These are phyloP conservation scores for Pseudorhombus dupliciocellatus DNA, from an alignment of 2,113 vertebrate genomes.

Conservation along the genomic window DNA sequence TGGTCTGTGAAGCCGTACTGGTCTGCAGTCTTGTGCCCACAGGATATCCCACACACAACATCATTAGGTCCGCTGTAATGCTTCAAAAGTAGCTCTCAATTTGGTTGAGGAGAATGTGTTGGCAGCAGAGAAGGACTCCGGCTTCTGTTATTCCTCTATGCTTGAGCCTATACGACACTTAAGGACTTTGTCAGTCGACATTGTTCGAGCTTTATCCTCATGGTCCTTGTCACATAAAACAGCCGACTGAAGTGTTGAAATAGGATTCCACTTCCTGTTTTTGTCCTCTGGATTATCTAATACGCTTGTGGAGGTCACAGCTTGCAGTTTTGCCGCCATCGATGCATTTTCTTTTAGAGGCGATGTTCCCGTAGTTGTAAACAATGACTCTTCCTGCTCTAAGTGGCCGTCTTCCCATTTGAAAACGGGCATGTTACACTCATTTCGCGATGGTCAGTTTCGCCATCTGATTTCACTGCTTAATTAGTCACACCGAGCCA, in stretches of 20 bases:
- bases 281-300: constrained; percentile 53
- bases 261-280: constrained; percentile 54
- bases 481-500: constrained; percentile 73
- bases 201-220: constrained; percentile 34
- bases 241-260: constrained; percentile 45
- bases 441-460: constrained; percentile 66
- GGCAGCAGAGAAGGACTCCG: constrained; percentile 30
- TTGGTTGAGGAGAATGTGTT: constrained; percentile 39
- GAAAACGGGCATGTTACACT: constrained; percentile 50
- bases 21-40: constrained; percentile 27
- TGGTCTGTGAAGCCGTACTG: constrained; percentile 53
- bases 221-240: constrained; percentile 47
- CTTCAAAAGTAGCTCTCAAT: constrained; percentile 45
- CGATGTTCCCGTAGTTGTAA: constrained; percentile 12
- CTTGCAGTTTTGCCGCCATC: constrained; percentile 28
- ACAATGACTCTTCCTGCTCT: background rate
- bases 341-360: background rate
- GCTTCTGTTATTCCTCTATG: constrained; percentile 27
- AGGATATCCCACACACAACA: constrained; percentile 32
- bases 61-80: constrained; percentile 48
- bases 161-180: constrained; percentile 30
- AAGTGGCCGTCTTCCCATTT: constrained; percentile 34
- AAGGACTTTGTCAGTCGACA: constrained; percentile 35
- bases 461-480: constrained; percentile 68
- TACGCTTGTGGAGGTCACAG: constrained; percentile 44